Evolutionary conservation across 2,113 vertebrate species (phyloP), one percentile per base, ranked within the genome.

Genomic region (Coregonus clupeaformis): DNA sequence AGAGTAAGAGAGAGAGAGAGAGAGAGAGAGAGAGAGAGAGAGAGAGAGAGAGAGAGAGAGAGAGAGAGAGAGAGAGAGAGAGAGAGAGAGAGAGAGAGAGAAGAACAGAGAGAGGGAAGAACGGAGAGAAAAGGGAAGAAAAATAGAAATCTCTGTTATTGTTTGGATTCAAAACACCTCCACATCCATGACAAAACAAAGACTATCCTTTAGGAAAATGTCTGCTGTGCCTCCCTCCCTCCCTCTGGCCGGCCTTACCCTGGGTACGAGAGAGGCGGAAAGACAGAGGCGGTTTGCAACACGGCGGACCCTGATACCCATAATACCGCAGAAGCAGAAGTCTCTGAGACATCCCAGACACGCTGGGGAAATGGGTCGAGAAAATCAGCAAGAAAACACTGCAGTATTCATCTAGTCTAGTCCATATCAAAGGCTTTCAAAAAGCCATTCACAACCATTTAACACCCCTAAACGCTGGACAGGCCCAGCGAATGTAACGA

Each of bases 261-360:
- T 77, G 70, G 77, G 67, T 76, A 69, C 47, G 36, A 69, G 59
- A 36, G 62, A 67, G 72, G 16, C 16, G 75, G 59, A 22, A 45
- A 45, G 76, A 85, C 84, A 22, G 62, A 63, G 76, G 85, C 84
- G 27, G 70, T 77, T 85, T 87, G 85, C 86, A 57, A 22, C 6
- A 13, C 64, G 4, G 64, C 27, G 1, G 13, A 30, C 27, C 64
- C 64, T 5, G 64, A 27, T 80, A 69, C 62, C 73, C 68, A 16
- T 52, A 59, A 77, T 74, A 60, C n/a, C 57, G 70, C 36, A 83
- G 29, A 85, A 78, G 62, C 5, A 0, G 69, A 81, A 76, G 70
- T 60, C 47, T 68, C 24, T 81, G 85, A 83, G 83, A 86, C 83
- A 83, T 82, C 86, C 80, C 83, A 85, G 88, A 82, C 25, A 47